phyloP scores from a whole-genome alignment of 2,113 vertebrate genomes.

The Percopsis transmontana region DNA sequence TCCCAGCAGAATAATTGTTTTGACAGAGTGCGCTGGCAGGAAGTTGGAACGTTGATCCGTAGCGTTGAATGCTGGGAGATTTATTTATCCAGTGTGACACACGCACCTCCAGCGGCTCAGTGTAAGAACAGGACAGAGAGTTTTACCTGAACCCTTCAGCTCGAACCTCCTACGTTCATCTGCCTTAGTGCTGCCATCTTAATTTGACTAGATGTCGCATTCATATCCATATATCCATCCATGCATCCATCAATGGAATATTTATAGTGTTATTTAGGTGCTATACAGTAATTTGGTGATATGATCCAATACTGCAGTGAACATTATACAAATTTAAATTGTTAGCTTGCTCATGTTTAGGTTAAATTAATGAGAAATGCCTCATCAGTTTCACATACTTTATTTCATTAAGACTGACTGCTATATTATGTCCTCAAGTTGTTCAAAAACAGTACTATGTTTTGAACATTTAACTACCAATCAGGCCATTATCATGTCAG shows the following conservation, averaged over 20 bases:
- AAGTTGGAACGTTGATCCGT: constrained; percentile 53
- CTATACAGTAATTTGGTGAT: not conserved
- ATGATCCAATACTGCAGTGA: no score
- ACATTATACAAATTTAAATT: no score
- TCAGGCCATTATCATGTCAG: no score
- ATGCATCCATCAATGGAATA: not conserved
- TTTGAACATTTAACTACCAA: no score
- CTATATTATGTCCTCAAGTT: no score
- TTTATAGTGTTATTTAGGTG: not conserved
- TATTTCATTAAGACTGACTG: no score
- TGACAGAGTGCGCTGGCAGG: constrained; percentile 50
- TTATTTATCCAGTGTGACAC: constrained; percentile 46
- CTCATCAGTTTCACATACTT: no score
- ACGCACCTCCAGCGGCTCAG: constrained; percentile 10
- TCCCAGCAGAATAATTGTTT: constrained; percentile 61
- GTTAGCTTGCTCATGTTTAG: no score
- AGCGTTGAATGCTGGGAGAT: constrained; percentile 61
- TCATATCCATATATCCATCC: no score
- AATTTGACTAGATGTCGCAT: not conserved
- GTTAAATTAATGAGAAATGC: no score
- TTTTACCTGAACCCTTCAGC: constrained; percentile 57
- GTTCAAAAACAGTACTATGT: no score
- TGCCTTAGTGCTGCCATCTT: constrained; percentile 27
- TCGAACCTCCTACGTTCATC: constrained; percentile 32
- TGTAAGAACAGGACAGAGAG: constrained; percentile 23